phyloP scores from a whole-genome alignment of 2,888 invertebrate species.

The Agriopis aurantiaria region DNA sequence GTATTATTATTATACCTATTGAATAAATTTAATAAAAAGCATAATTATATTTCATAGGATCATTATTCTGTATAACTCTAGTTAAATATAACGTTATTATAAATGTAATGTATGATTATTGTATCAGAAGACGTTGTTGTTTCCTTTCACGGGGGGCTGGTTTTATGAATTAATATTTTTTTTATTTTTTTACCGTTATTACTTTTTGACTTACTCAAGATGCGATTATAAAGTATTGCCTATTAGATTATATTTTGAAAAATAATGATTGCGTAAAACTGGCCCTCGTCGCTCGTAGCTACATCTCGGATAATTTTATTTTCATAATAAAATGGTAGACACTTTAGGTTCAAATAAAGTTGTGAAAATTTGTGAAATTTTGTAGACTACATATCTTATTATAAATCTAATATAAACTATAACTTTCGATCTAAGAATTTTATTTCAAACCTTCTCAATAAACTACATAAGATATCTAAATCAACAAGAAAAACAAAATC shows the following conservation, averaged over 20 bases:
- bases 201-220: slow-evolving; percentile 83
- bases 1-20: slow-evolving; percentile 86
- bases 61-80: slow-evolving; percentile 87
- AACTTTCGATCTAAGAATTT: slow-evolving; percentile 81
- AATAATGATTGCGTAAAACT: slow-evolving; percentile 83
- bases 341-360: slow-evolving; percentile 87
- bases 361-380: slow-evolving; percentile 87
- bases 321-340: slow-evolving; percentile 86
- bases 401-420: slow-evolving; percentile 87
- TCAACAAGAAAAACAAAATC: neutral
- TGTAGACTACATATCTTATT: slow-evolving; percentile 87
- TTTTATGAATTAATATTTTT: slow-evolving; percentile 84
- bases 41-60: slow-evolving; percentile 88
- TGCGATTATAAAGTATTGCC: slow-evolving; percentile 81
- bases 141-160: slow-evolving; percentile 79
- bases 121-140: slow-evolving; percentile 67
- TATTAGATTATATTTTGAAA: slow-evolving; percentile 87
- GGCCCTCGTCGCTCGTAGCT: slow-evolving; percentile 78
- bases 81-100: slow-evolving; percentile 85
- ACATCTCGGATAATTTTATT: slow-evolving; percentile 86
- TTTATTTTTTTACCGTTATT: slow-evolving; percentile 87
- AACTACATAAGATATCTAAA: neutral
- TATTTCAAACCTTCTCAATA: slow-evolving; percentile 55
- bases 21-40: slow-evolving; percentile 87
- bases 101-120: slow-evolving; percentile 76